Conservation (phyloP, 2,113 vertebrate genomes). For the Gnathochromis pfefferi region DNA sequence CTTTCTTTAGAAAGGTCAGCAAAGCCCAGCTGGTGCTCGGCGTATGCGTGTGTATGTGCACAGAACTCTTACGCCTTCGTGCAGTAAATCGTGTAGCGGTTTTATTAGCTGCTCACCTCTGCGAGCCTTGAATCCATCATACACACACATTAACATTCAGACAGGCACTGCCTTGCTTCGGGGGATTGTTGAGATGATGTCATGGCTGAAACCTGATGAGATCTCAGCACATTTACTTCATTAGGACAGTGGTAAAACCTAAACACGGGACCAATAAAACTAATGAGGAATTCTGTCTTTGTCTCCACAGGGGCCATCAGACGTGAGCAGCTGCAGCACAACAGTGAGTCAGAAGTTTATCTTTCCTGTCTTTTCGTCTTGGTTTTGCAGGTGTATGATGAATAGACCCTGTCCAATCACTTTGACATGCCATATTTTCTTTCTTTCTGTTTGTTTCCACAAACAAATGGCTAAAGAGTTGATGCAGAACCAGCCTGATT, state of each 20-base stretch:
- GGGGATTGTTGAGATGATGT: constrained; percentile 9
- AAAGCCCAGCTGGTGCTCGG: not conserved
- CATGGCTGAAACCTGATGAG: constrained; percentile 2
- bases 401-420: not conserved
- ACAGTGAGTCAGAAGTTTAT: not conserved
- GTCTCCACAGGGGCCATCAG: not conserved
- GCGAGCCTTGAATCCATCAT: not conserved
- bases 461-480: not conserved
- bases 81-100: constrained; percentile 3
- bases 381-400: not conserved
- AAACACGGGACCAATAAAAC: not conserved
- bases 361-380: not conserved
- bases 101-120: constrained; percentile 15
- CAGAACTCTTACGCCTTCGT: not conserved
- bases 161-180: not conserved
- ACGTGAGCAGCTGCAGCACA: not conserved
- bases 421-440: not conserved
- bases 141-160: not conserved
- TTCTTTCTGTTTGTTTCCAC: not conserved
- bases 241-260: not conserved
- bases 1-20: constrained; percentile 20
- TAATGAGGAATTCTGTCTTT: not conserved
- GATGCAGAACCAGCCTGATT: not conserved
- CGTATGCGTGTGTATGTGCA: not conserved
- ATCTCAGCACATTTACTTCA: not conserved